phyloP scores from a whole-genome alignment of 2,888 invertebrate genomes.

The Hesperia comma region DNA sequence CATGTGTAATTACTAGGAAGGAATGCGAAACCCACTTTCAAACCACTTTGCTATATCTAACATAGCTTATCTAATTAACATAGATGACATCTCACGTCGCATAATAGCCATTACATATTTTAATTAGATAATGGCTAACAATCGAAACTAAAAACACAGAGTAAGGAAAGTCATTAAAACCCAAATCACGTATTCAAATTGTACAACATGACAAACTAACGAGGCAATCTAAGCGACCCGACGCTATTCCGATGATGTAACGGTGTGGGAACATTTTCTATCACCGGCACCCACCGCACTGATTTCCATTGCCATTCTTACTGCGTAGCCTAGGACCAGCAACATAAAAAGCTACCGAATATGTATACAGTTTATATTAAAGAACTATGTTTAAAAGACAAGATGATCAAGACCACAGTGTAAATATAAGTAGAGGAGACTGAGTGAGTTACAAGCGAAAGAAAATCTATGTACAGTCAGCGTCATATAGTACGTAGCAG shows the following conservation, averaged over 20 bases:
- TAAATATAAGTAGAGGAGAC: too few relatives aligned
- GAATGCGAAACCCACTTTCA: too few relatives aligned
- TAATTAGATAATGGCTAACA: neutral
- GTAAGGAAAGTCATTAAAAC: neutral
- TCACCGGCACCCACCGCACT: neutral
- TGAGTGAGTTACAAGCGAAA: too few relatives aligned
- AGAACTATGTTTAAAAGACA: too few relatives aligned
- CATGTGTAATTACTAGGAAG: too few relatives aligned
- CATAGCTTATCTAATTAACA: too few relatives aligned
- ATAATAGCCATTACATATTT: neutral
- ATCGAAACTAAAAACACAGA: neutral
- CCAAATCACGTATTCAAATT: neutral
- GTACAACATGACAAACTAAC: neutral
- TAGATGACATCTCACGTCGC: too few relatives aligned
- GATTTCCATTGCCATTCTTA: neutral
- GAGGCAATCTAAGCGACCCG: neutral
- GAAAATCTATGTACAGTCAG: too few relatives aligned
- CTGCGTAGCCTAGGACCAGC: neutral
- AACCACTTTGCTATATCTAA: too few relatives aligned
- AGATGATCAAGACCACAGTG: too few relatives aligned
- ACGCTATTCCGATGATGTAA: neutral
- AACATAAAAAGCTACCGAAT: neutral
- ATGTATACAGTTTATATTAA: too few relatives aligned
- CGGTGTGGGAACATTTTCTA: neutral
- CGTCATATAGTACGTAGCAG: too few relatives aligned